Percentiles rank a stretch among this genome's conserved stretches.
phyloP scores from a whole-genome alignment of 2,113 vertebrate genomes.

The Nematolebias whitei region DNA sequence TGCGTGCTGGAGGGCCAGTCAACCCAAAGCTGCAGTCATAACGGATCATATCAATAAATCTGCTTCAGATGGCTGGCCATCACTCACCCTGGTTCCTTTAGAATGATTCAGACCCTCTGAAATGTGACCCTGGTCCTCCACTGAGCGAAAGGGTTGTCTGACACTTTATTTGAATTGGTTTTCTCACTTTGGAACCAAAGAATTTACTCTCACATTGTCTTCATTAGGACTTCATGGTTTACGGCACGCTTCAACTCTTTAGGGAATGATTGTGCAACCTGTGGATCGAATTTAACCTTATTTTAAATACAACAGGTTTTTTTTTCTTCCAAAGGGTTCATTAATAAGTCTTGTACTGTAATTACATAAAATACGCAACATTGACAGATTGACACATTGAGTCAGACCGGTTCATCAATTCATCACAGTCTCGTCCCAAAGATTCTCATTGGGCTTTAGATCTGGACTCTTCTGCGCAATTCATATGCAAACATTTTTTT shows the following conservation, averaged over 20 bases:
- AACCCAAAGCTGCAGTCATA: conserved; percentile 9
- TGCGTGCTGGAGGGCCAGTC: conserved; percentile 11
- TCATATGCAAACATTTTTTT: too few relatives aligned
- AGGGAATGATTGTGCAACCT: conserved; percentile 17
- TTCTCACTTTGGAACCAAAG: conserved; percentile 16
- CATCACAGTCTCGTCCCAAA: too few relatives aligned
- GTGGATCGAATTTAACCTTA: conserved; percentile 1
- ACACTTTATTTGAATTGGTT: conserved; percentile 36
- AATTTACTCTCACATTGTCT: conserved; percentile 54
- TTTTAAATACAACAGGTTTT: too few relatives aligned
- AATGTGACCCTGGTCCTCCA: conserved; percentile 37
- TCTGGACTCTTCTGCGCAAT: too few relatives aligned
- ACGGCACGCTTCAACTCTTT: conserved; percentile 36
- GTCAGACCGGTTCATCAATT: too few relatives aligned
- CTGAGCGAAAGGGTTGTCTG: conserved; percentile 21
- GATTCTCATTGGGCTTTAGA: too few relatives aligned
- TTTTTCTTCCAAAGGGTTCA: too few relatives aligned
- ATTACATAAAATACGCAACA: too few relatives aligned
- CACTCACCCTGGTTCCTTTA: conserved; percentile 21
- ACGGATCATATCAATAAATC: conserved; percentile 30
- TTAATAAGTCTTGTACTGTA: too few relatives aligned
- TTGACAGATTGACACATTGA: too few relatives aligned
- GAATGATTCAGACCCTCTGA: conserved; percentile 41
- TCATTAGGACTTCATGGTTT: conserved; percentile 48
- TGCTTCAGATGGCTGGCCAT: conserved; percentile 10